phyloP scores from a whole-genome alignment of 2,888 invertebrate species.

The Ametastegia equiseti region DNA sequence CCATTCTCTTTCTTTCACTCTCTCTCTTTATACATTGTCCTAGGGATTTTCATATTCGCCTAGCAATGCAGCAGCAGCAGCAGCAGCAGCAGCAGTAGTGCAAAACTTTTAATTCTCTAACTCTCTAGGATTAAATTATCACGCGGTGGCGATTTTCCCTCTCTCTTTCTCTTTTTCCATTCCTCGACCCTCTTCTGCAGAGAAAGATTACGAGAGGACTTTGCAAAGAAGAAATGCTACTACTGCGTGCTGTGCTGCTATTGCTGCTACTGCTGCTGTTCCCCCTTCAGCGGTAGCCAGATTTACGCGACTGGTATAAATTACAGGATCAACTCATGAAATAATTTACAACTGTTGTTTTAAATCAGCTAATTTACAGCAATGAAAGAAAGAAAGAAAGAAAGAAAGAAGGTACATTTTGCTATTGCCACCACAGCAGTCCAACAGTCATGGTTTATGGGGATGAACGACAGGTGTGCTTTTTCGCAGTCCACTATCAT shows the following conservation, averaged over 20 bases:
- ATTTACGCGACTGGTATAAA: slow-evolving; percentile 32
- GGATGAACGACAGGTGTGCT: not conserved
- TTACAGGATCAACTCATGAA: slow-evolving; percentile 18
- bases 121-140: slow-evolving; percentile 73
- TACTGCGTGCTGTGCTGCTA: not conserved
- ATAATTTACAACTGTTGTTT: slow-evolving; percentile 36
- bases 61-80: not conserved
- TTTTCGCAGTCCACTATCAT: not conserved
- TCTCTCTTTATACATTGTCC: not conserved
- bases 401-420: not conserved
- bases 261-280: not conserved
- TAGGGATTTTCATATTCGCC: slow-evolving; percentile 10
- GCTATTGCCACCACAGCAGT: not conserved
- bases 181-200: slow-evolving; percentile 32
- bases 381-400: not conserved
- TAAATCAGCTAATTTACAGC: slow-evolving; percentile 22
- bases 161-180: slow-evolving; percentile 33
- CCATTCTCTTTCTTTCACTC: not conserved
- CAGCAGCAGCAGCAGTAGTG: slow-evolving; percentile 46
- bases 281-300: not conserved
- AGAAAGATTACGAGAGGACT: slow-evolving; percentile 18
- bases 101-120: slow-evolving; percentile 74
- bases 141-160: slow-evolving; percentile 51
- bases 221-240: slow-evolving; percentile 8
- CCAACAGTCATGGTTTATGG: too few species aligned